Evolutionary conservation across 2,113 vertebrate genomes (phyloP), one percentile per base, ranked within the genome.

Genomic region (Vidua macroura): DNA sequence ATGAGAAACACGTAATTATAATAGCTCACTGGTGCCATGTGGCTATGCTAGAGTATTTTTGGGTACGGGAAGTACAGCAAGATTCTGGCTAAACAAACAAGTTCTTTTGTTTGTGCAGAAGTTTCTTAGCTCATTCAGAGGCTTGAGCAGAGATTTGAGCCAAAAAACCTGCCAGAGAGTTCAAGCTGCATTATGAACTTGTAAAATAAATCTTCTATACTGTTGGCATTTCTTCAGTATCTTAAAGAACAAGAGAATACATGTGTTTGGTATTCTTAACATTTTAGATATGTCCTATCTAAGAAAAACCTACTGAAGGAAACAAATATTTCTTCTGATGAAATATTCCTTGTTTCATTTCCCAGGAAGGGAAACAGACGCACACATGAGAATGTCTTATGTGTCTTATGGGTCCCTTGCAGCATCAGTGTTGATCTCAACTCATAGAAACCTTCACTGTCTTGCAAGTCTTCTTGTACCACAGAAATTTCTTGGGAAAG

Each of bases 321-420:
- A 96, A 97, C 39, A 69, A 74, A 33, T 88, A 97, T 96, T 94
- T 97, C 95, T 96, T 96, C 74, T 39, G 96, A 97, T 60, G 97
- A 97, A 90, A 91, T 69, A 70, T 56, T 96, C 88, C 67, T 11
- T 13, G 59, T 88, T 93, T 95, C 76, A 80, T 95, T 96, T 83
- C 90, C 30, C 0, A 33, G 86, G 30, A 52, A 93, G 21, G 90
- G 83, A 91, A 94, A 94, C 21, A 92, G 33, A 80, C 97, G 96
- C 31, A 11, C 41, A 76, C 97, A 98, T 0, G 33, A 97, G 69
- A 97, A 83, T 1, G 20, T 93, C 49, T 88, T 86, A 11, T 70
- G 30, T 81, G 35, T 23, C 51, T 90, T 58, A n/a, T 51, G 67
- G 49, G 23, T 72, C 44, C 44, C 35, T 41, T 48, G 66, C 35